Base-by-base conservation (phyloP, 1,140 invertebrate genomes). In the Drosophila nannoptera region DNA sequence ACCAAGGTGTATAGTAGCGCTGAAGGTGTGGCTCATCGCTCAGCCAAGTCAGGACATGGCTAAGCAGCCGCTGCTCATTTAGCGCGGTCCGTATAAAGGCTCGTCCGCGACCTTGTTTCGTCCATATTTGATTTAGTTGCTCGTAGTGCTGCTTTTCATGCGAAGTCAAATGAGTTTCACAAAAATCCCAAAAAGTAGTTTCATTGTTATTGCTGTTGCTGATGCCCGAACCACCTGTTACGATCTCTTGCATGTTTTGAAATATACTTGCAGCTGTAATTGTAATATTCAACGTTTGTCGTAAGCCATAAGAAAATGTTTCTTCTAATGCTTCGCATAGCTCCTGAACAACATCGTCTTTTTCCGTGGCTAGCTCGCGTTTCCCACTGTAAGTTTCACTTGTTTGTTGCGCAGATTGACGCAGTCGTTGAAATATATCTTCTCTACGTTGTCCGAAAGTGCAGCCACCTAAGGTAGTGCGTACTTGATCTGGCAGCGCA, bases 41-140 rank as follows among this genome's bases (percentile, higher is more conserved):
- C 9, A 96, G 84, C 43, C 96, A 91, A 75, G 93, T 92, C 61
- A 94, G 92, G 67, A 96, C 91, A 87, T 93, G 95, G 70, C 95
- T 91, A 83, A 96, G 95, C 4, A 97, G 90, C 0, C 94, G 95
- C 73, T 94, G 92, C 89, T 97, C 96, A 90, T 97, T 97, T 2
- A 97, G 90, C 2, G 94, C 91, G n/a, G 95, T 93, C 60, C 96
- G 90, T 7, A 97, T 90, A 93, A 96, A 97, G 4, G 96, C 95
- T 76, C 94, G 90, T 1, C 94, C 95, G 43, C 93, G 90, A 7
- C 95, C 95, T 43, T 91, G 90, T 90, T 96, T 95, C 12, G 94
- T 95, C 78, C 92, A 93, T 8, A 97, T 93, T 67, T 94, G 92
- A 77, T 94, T 93, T 22, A 97, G 90, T 2, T 93, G 90, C 42